Percentiles rank a stretch among this genome's conserved stretches.
phyloP scores from a whole-genome alignment of 2,888 invertebrate species.

The Salticus scenicus region DNA sequence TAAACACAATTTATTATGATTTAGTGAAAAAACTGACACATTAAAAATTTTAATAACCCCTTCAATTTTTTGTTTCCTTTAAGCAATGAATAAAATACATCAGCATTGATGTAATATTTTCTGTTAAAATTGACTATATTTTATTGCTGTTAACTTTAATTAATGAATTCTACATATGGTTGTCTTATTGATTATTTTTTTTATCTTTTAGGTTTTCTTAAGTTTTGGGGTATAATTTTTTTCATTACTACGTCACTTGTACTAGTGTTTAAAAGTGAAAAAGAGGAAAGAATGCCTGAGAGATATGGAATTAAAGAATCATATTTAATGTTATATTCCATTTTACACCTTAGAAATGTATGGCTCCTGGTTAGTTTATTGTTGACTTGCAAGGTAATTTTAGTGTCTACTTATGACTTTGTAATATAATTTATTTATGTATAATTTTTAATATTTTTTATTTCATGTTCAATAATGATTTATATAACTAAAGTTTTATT shows the following conservation, averaged over 20 bases:
- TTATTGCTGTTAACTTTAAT: too few relatives aligned
- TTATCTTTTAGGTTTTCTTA: conserved; percentile 84
- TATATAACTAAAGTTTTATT: too few relatives aligned
- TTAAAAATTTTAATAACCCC: too few relatives aligned
- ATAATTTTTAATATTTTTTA: neutral
- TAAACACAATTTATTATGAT: too few relatives aligned
- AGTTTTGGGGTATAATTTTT: conserved; percentile 96
- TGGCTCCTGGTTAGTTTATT: conserved; percentile 86
- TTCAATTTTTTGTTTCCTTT: too few relatives aligned
- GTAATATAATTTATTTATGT: neutral
- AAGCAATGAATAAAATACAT: too few relatives aligned
- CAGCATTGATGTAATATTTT: too few relatives aligned
- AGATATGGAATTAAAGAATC: conserved; percentile 82
- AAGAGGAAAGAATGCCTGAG: conserved; percentile 76
- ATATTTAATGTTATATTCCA: conserved; percentile 87
- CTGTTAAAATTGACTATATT: too few relatives aligned
- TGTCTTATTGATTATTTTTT: neutral
- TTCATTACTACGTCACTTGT: conserved; percentile 91
- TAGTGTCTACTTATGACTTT: neutral
- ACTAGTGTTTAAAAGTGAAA: conserved; percentile 85
- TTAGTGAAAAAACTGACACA: too few relatives aligned
- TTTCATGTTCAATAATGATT: neutral
- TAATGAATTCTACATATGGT: too few relatives aligned
- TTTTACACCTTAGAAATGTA: conserved; percentile 88
- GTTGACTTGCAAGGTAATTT: conserved; percentile 91